Conservation (phyloP, 2,888 invertebrate species). For the Platycnemis pennipes region DNA sequence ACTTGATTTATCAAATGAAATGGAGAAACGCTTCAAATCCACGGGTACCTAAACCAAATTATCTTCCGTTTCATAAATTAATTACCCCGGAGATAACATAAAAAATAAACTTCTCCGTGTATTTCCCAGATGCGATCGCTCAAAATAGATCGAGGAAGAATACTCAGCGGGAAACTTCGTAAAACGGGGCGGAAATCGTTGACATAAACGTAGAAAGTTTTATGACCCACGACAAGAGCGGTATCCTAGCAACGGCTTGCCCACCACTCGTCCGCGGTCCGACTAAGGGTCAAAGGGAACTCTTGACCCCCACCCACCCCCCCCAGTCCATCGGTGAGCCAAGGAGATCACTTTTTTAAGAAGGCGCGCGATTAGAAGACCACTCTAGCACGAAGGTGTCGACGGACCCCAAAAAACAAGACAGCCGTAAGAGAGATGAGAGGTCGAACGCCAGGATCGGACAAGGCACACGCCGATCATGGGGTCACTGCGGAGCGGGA, state of each 20-base stretch:
- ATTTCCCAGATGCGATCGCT: neutral
- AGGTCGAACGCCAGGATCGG: too few relatives aligned
- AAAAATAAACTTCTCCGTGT: neutral
- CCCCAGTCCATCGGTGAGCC: too few relatives aligned
- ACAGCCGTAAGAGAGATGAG: too few relatives aligned
- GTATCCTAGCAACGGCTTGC: neutral
- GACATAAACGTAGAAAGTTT: neutral
- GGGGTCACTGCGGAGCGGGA: too few relatives aligned
- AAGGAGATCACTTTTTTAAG: too few relatives aligned
- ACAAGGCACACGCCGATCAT: too few relatives aligned
- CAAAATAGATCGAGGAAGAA: neutral
- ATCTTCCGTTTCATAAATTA: neutral
- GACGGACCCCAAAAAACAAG: too few relatives aligned
- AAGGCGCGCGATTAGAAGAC: too few relatives aligned
- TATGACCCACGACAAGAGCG: neutral
- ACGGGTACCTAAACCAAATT: neutral
- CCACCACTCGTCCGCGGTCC: too few relatives aligned
- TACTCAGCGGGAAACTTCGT: neutral
- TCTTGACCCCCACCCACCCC: too few relatives aligned
- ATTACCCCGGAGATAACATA: neutral
- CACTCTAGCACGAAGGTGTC: too few relatives aligned
- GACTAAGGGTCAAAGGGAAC: too few relatives aligned
- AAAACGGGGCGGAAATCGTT: neutral
- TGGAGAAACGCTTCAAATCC: neutral
- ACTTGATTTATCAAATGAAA: neutral